Conservation (phyloP, 2,797 vertebrate species). For the Notoglanidium macrostoma region DNA sequence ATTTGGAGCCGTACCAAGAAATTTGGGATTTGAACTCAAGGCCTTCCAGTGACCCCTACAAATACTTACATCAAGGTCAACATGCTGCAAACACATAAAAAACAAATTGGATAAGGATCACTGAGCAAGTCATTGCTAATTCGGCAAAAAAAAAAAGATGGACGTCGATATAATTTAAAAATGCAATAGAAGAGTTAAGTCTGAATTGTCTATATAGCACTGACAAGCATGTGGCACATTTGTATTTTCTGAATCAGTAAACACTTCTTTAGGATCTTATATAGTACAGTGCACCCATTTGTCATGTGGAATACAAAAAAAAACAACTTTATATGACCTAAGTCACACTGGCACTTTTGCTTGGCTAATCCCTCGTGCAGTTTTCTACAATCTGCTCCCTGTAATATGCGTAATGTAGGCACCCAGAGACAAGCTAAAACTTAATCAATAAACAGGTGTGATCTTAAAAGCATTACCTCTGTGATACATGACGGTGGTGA, state of each 20-base stretch:
- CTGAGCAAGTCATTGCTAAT: neutral
- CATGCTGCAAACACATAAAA: neutral
- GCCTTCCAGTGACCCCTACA: neutral
- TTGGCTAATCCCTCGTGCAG: neutral
- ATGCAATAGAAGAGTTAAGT: neutral
- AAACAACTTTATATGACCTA: constrained; percentile 7
- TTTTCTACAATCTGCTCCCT: neutral
- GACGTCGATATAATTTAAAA: neutral
- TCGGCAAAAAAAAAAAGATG: neutral
- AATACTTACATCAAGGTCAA: neutral
- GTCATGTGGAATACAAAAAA: constrained; percentile 23
- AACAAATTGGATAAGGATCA: neutral
- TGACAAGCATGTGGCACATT: neutral
- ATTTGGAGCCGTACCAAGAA: neutral
- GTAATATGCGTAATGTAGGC: neutral
- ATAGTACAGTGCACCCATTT: constrained; percentile 40
- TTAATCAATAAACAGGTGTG: constrained; percentile 18
- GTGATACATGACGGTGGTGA: constrained; percentile 20
- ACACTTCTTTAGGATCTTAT: constrained; percentile 28
- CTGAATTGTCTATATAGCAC: neutral
- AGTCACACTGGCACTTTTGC: constrained; percentile 9
- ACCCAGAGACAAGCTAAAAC: constrained; percentile 10
- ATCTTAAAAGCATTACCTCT: constrained; percentile 25
- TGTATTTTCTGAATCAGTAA: constrained; percentile 19
- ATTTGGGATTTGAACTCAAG: neutral